phyloP scores from a whole-genome alignment of 2,113 vertebrate species.

The Perca fluviatilis region DNA sequence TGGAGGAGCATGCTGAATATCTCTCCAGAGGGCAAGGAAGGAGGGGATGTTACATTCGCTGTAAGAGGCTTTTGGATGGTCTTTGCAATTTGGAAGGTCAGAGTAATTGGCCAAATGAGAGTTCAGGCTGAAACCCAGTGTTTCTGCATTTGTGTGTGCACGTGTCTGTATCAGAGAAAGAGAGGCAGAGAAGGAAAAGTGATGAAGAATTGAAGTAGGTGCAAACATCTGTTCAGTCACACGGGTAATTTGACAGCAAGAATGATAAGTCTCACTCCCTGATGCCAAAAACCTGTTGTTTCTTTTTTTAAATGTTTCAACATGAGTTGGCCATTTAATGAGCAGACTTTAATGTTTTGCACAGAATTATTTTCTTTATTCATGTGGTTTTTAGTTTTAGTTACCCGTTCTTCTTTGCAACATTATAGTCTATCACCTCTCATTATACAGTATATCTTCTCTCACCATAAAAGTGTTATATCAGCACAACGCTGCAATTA shows the following conservation, averaged over 20 bases:
- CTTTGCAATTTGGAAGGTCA: slow-evolving; percentile 75
- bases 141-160: slow-evolving; percentile 6
- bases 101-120: slow-evolving; percentile 76
- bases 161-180: slow-evolving; percentile 19
- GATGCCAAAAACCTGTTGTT: slow-evolving; percentile 44
- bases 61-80: slow-evolving; percentile 64
- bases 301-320: slow-evolving; percentile 47
- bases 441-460: not conserved
- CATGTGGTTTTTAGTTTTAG: not conserved
- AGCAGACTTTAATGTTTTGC: slow-evolving; percentile 35
- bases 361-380: slow-evolving; percentile 16
- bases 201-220: slow-evolving; percentile 47
- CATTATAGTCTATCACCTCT: not conserved
- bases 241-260: slow-evolving; percentile 53
- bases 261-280: slow-evolving; percentile 52
- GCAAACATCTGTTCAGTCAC: slow-evolving; percentile 72
- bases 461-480: not conserved
- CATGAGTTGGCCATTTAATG: slow-evolving; percentile 29
- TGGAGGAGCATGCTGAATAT: slow-evolving; percentile 69
- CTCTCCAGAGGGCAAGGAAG: slow-evolving; percentile 63
- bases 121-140: slow-evolving; percentile 38
- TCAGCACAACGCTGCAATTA: slow-evolving; percentile 5
- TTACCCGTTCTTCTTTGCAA: not conserved
- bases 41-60: slow-evolving; percentile 53
- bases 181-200: slow-evolving; percentile 8